These are phyloP conservation scores for Sarcophaga carnaria DNA, from an alignment of 2,888 invertebrate species.

Conservation along the genomic window DNA sequence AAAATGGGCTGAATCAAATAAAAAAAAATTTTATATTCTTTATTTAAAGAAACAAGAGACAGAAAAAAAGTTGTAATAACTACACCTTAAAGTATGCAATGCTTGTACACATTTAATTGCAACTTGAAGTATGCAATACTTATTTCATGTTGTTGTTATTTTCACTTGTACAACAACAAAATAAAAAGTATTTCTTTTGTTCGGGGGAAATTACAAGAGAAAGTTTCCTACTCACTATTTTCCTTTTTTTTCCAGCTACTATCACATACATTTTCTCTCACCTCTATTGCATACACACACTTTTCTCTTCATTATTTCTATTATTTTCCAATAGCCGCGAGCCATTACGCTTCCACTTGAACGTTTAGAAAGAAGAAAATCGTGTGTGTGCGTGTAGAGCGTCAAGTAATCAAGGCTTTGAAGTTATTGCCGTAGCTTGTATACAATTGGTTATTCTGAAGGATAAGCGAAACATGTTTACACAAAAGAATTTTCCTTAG, in stretches of 20 bases:
- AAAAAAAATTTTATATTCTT: slow-evolving; percentile 14
- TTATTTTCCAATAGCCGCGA: slow-evolving; percentile 12
- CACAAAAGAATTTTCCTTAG: slow-evolving; percentile 37
- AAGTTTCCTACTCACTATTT: slow-evolving; percentile 47
- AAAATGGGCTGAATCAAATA: slow-evolving; percentile 38
- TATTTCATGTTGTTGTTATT: slow-evolving; percentile 17
- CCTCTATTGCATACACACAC: slow-evolving; percentile 2
- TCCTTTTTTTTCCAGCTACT: too few species aligned
- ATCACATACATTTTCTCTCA: slow-evolving; percentile 35
- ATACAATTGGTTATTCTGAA: slow-evolving; percentile 19
- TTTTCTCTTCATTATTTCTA: not conserved
- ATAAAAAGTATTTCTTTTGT: slow-evolving; percentile 44
- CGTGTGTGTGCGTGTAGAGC: slow-evolving; percentile 25
- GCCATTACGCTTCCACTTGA: slow-evolving; percentile 51
- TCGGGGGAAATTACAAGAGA: slow-evolving; percentile 40
- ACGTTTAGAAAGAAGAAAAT: not conserved
- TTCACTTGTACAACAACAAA: slow-evolving; percentile 5
- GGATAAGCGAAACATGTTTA: slow-evolving; percentile 31
- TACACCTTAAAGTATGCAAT: slow-evolving; percentile 52
- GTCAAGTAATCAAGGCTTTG: slow-evolving; percentile 54
- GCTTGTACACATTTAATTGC: slow-evolving; percentile 47
- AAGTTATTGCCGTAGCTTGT: slow-evolving; percentile 39
- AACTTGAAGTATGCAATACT: slow-evolving; percentile 60
- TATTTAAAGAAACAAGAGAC: not conserved
- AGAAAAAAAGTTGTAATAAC: not conserved